Evolutionary conservation across 2,888 invertebrate species (phyloP).

Genomic region (Sphecodes monilicornis): DNA sequence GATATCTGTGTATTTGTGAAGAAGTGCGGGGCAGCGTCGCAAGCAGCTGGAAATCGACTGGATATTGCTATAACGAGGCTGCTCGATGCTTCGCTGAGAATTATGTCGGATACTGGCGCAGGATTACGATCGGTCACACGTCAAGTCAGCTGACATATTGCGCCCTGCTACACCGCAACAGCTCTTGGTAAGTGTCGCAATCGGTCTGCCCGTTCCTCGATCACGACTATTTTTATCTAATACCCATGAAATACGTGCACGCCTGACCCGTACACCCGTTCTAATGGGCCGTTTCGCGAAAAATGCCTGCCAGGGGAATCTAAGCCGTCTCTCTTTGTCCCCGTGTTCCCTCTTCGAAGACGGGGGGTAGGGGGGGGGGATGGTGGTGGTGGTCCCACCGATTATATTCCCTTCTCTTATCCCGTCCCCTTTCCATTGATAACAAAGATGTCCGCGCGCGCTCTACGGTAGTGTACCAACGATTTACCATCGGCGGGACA

Average conservation of each 20-base stretch:
- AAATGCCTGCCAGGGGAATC: neutral
- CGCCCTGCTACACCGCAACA: constrained; percentile 84
- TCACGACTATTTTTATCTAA: constrained; percentile 74
- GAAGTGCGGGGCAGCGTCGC: constrained; percentile 50
- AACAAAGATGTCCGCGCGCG: constrained; percentile 35
- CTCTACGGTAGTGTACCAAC: constrained; percentile 12
- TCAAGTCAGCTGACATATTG: constrained; percentile 85
- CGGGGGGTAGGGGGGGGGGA: neutral
- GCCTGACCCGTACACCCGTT: neutral
- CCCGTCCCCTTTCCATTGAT: constrained; percentile 25
- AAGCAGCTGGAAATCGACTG: constrained; percentile 23
- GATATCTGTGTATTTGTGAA: constrained; percentile 57
- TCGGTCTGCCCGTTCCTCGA: constrained; percentile 48
- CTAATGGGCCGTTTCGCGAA: neutral
- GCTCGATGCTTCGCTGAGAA: constrained; percentile 76
- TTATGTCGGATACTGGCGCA: constrained; percentile 83
- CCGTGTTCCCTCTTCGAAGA: constrained; percentile 26
- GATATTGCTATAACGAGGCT: constrained; percentile 43
- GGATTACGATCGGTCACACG: constrained; percentile 83
- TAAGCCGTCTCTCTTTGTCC: constrained; percentile 11
- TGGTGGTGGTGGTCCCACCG: neutral
- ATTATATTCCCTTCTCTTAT: constrained; percentile 29
- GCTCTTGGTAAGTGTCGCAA: constrained; percentile 82
- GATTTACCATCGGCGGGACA: constrained; percentile 34
- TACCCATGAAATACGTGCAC: constrained; percentile 43